These are phyloP conservation scores for Amazona finschi DNA, from an alignment of 2,797 vertebrate genomes.

Conservation along the genomic window DNA sequence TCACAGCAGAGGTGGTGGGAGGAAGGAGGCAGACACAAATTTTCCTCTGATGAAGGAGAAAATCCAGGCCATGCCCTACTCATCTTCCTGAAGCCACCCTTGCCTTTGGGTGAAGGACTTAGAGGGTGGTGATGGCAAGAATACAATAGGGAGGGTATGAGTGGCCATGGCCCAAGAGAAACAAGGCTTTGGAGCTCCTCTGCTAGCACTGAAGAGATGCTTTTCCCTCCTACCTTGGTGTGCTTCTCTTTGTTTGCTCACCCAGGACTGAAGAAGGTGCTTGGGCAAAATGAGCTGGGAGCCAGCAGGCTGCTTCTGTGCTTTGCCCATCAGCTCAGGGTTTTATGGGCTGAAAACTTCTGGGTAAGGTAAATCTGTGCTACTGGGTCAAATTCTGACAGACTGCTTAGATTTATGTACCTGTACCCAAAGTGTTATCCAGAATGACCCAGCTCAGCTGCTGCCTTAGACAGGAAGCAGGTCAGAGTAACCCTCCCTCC, in stretches of 20 bases:
- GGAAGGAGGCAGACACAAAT: neutral
- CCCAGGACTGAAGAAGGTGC: neutral
- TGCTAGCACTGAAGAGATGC: neutral
- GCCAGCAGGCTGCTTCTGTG: neutral
- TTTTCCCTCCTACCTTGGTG: neutral
- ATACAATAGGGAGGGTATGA: neutral
- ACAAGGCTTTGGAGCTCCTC: neutral
- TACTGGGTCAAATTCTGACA: neutral
- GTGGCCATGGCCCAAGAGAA: neutral
- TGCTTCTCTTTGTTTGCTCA: rapidly evolving
- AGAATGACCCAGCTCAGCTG: neutral
- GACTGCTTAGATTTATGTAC: neutral
- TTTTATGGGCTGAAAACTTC: neutral
- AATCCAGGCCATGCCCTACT: neutral
- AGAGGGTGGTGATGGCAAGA: neutral
- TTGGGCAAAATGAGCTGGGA: neutral
- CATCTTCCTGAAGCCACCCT: neutral
- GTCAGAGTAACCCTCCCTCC: neutral
- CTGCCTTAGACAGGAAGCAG: neutral
- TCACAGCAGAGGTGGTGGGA: neutral
- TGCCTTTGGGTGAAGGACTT: neutral
- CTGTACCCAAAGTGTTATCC: neutral
- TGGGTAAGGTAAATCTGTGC: neutral
- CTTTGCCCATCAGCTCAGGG: neutral
- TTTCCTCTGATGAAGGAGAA: conserved; percentile 7